These are phyloP conservation scores for Hermodice carunculata DNA, from an alignment of 2,888 invertebrate species.

Conservation along the genomic window DNA sequence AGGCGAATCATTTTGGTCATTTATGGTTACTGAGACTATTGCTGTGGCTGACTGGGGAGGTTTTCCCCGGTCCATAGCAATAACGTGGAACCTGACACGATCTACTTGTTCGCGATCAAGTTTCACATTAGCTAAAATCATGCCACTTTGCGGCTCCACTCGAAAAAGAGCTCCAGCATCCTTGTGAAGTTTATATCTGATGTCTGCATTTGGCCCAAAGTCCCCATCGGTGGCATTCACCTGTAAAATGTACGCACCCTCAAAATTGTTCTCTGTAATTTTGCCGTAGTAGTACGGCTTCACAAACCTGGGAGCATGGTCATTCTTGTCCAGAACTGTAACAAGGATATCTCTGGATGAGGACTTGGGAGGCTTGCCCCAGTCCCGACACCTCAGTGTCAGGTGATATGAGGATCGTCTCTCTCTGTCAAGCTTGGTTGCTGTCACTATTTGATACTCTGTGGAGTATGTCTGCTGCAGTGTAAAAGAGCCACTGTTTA, in stretches of 20 bases:
- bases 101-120: constrained; percentile 70
- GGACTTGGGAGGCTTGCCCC: constrained; percentile 18
- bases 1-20: constrained; percentile 39
- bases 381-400: constrained; percentile 74
- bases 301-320: constrained; percentile 74
- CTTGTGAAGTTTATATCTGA: constrained; percentile 84
- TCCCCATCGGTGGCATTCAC: constrained; percentile 85
- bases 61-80: constrained; percentile 87
- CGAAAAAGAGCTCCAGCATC: constrained; percentile 88
- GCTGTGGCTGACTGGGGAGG: constrained; percentile 90
- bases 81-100: constrained; percentile 73
- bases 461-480: constrained; percentile 83
- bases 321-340: constrained; percentile 38
- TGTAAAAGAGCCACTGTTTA: constrained; percentile 88
- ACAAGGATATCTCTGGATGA: constrained; percentile 21
- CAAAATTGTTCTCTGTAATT: constrained; percentile 83
- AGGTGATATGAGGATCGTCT: constrained; percentile 92
- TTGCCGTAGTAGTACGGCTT: constrained; percentile 76
- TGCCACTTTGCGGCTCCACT: constrained; percentile 78
- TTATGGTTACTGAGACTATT: constrained; percentile 72
- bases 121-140: constrained; percentile 34
- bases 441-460: constrained; percentile 76
- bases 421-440: constrained; percentile 89
- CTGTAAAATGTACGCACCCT: constrained; percentile 81
- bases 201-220: constrained; percentile 83